Percentiles rank a stretch among this genome's conserved stretches.
These are phyloP conservation scores for Zosterops pallidus DNA, from an alignment of 2,113 vertebrate genomes.

Conservation along the genomic window DNA sequence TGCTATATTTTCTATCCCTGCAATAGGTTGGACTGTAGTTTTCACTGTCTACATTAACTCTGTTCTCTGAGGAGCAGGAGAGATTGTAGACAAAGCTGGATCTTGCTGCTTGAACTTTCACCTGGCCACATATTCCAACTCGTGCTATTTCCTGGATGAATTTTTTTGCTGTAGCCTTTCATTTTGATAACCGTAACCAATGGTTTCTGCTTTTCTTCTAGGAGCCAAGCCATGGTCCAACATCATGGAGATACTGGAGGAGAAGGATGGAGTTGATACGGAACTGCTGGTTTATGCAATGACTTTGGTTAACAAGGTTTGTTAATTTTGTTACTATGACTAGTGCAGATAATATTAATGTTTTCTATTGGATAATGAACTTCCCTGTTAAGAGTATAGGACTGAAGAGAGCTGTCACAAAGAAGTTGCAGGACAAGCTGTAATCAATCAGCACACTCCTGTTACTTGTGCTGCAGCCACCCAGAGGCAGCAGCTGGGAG, in stretches of 20 bases:
- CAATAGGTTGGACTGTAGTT: background rate
- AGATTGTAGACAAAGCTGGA: background rate
- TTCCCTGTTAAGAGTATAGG: background rate
- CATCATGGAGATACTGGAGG: conserved; percentile 92
- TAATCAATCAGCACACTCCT: background rate
- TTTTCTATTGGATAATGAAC: background rate
- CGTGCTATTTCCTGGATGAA: background rate
- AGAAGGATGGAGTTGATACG: conserved; percentile 95
- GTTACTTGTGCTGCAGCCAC: background rate
- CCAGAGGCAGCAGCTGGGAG: background rate
- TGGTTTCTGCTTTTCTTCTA: conserved; percentile 64
- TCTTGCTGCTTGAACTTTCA: background rate
- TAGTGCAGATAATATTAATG: background rate
- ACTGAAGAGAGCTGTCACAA: background rate
- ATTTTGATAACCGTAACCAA: background rate
- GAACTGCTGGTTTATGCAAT: conserved; percentile 93
- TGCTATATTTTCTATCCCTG: background rate
- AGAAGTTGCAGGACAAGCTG: background rate
- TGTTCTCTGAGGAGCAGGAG: background rate
- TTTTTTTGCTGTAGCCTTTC: background rate
- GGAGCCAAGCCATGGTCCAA: conserved; percentile 89
- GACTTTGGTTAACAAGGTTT: conserved; percentile 97
- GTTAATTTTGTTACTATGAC: conserved; percentile 7
- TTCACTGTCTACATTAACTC: background rate
- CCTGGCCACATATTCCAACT: background rate